A percentile compares a stretch with the other conserved stretches of the same genome.
Conservation (phyloP, 2,113 vertebrate species). For the Clupea harengus region DNA sequence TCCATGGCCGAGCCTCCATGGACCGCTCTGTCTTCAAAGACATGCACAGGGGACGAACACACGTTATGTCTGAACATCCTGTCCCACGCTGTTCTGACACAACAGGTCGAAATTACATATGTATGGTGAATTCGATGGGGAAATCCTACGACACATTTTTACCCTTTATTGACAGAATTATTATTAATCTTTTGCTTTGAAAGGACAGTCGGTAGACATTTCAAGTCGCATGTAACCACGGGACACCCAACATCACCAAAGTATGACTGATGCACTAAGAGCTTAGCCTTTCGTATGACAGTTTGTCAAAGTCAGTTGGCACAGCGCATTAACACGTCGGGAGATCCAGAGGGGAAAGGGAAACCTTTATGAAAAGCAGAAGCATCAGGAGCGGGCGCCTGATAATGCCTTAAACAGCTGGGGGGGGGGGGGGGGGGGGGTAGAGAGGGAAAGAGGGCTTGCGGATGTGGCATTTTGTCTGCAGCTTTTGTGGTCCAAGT, state of each 20-base stretch:
- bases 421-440: not conserved
- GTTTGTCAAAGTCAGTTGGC: slow-evolving; percentile 41
- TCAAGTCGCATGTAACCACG: not conserved
- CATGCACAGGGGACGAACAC: not conserved
- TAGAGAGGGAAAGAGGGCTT: not conserved
- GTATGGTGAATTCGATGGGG: not conserved
- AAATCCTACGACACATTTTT: not conserved
- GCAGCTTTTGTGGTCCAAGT: slow-evolving; percentile 39
- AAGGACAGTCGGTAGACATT: not conserved
- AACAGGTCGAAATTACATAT: not conserved
- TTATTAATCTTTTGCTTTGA: not conserved
- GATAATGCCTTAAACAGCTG: slow-evolving; percentile 57
- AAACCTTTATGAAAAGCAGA: slow-evolving; percentile 22
- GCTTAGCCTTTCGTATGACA: slow-evolving; percentile 27
- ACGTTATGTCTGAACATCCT: not conserved
- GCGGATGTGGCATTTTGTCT: slow-evolving; percentile 48
- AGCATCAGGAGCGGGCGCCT: slow-evolving; percentile 38
- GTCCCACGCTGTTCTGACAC: not conserved
- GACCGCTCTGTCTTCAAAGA: slow-evolving; percentile 15
- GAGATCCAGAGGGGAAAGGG: not conserved
- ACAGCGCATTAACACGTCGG: slow-evolving; percentile 42
- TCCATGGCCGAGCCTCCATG: not conserved
- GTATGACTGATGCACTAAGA: slow-evolving; percentile 36
- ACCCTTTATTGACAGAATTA: not conserved
- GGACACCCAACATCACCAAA: slow-evolving; percentile 8